Evolutionary conservation across 2,113 vertebrate species (phyloP).

Genomic region (Microtus montanus): DNA sequence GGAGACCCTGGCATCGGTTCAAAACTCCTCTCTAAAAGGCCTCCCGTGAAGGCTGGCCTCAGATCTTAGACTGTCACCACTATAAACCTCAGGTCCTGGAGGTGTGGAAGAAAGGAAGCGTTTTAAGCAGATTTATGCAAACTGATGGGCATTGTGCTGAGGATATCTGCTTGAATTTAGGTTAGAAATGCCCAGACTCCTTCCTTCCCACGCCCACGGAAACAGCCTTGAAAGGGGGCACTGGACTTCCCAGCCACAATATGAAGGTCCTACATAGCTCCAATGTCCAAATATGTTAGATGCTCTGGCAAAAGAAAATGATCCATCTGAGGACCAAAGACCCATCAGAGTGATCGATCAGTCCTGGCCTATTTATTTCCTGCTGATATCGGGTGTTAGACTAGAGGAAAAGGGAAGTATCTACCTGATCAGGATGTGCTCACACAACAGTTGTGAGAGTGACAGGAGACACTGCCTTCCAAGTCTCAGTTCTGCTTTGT

Average conservation of each 20-base stretch:
- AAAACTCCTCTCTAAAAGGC: conserved; percentile 28
- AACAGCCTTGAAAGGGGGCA: not conserved
- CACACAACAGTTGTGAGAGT: not conserved
- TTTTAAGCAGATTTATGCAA: not conserved
- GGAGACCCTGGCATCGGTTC: not conserved
- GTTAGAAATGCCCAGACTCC: not conserved
- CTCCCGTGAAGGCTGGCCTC: not conserved
- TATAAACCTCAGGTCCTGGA: conserved; percentile 13
- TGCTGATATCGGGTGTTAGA: not conserved
- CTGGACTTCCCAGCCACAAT: not conserved
- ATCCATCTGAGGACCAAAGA: not conserved
- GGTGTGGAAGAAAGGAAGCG: not conserved
- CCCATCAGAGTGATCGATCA: not conserved
- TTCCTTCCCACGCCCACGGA: not conserved
- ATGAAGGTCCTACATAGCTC: not conserved
- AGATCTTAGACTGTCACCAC: not conserved
- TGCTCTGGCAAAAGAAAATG: conserved; percentile 38
- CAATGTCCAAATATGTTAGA: not conserved
- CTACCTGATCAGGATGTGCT: not conserved
- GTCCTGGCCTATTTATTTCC: not conserved
- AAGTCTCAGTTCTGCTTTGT: not conserved
- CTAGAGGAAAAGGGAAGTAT: not conserved
- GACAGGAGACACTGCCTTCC: not conserved
- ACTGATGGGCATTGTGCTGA: not conserved
- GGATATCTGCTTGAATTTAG: not conserved